Percentiles rank a stretch among this genome's conserved stretches.
Evolutionary conservation across 2,797 vertebrate genomes (phyloP).

Genomic region (Darevskia nairensis): DNA sequence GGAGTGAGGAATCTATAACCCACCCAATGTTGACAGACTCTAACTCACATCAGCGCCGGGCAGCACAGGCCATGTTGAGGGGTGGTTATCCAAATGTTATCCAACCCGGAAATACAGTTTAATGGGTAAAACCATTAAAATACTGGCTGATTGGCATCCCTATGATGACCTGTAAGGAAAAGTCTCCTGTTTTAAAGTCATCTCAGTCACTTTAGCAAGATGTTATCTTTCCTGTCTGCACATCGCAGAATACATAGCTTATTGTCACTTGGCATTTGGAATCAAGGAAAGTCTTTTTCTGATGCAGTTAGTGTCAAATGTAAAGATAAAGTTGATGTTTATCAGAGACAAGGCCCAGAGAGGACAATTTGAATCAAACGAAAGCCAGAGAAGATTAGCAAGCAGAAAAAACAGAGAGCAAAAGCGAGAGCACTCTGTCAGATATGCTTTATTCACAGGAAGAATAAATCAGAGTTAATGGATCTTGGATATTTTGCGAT

Average conservation of each 20-base stretch:
- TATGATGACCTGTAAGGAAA: neutral
- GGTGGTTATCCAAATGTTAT: no score
- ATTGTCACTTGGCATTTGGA: slow-evolving; percentile 6
- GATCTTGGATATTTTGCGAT: slow-evolving; percentile 20
- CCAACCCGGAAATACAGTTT: neutral
- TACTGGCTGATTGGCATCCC: neutral
- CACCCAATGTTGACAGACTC: no score
- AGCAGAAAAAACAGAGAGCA: neutral
- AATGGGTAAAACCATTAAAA: neutral
- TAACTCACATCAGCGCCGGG: no score
- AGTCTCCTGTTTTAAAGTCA: neutral
- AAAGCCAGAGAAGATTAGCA: slow-evolving; percentile 12
- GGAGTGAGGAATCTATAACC: no score
- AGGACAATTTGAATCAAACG: slow-evolving; percentile 13
- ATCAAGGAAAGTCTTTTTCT: neutral
- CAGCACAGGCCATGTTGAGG: no score
- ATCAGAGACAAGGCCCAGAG: neutral
- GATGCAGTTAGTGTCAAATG: neutral
- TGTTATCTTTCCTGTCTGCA: neutral
- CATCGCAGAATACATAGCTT: neutral
- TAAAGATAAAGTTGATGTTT: slow-evolving; percentile 21
- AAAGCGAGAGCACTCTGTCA: neutral
- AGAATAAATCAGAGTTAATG: slow-evolving; percentile 14
- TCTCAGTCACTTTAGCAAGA: slow-evolving; percentile 18
- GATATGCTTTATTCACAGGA: neutral